These are phyloP conservation scores for Hyles lineata DNA, from an alignment of 2,888 invertebrate genomes.

Conservation along the genomic window DNA sequence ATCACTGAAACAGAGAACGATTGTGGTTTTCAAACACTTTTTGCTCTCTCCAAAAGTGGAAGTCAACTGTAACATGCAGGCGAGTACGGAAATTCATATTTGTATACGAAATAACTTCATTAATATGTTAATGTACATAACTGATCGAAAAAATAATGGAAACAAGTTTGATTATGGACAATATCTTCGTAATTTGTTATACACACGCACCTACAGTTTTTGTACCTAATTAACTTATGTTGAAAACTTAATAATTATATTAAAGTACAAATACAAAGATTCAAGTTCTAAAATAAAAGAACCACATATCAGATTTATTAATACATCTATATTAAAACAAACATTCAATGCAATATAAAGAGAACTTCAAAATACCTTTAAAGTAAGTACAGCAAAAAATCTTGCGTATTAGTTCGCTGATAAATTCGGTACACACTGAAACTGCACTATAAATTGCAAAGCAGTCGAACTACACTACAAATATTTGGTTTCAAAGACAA, in stretches of 20 bases:
- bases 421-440: conserved; percentile 11
- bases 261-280: no score
- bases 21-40: neutral
- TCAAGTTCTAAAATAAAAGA: no score
- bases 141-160: conserved; percentile 4
- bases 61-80: neutral
- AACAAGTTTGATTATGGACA: conserved; percentile 9
- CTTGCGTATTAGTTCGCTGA: neutral
- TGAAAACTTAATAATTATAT: no score
- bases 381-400: conserved; percentile 2
- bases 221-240: neutral
- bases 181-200: neutral
- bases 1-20: neutral
- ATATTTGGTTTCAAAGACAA: conserved; percentile 31
- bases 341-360: neutral
- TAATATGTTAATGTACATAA: conserved; percentile 5
- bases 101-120: neutral
- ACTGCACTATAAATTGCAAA: conserved; percentile 24
- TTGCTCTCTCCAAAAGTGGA: neutral
- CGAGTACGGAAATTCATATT: neutral
- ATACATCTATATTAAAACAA: neutral
- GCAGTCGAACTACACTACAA: conserved; percentile 31
- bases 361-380: conserved; percentile 11
- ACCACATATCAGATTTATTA: neutral
- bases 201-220: neutral